Conservation (phyloP, 2,113 vertebrate species). For the Glaucidium brasilianum region DNA sequence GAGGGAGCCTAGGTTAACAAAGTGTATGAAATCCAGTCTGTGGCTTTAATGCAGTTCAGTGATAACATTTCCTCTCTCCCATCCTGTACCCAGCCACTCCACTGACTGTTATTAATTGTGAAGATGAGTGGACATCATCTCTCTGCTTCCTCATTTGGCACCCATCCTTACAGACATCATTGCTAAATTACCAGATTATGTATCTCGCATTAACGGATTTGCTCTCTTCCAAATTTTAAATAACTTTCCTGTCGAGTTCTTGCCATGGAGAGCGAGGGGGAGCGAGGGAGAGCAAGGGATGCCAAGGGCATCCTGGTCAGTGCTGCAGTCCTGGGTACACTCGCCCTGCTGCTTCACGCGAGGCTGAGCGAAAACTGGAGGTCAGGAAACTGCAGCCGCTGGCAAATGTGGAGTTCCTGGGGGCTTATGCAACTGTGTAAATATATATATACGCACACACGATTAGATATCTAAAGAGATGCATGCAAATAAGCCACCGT, state of each 20-base stretch:
- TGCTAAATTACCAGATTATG: conserved; percentile 80
- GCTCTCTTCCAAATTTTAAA: conserved; percentile 80
- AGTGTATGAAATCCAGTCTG: conserved; percentile 68
- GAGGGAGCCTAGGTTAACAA: conserved; percentile 69
- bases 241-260: conserved; percentile 76
- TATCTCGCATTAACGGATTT: conserved; percentile 74
- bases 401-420: neutral
- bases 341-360: conserved; percentile 26
- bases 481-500: neutral
- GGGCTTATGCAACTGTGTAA: neutral
- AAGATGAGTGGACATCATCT: conserved; percentile 78
- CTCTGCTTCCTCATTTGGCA: conserved; percentile 78
- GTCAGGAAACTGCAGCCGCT: neutral
- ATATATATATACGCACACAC: neutral
- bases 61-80: conserved; percentile 76
- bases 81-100: conserved; percentile 69
- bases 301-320: conserved; percentile 67
- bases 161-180: conserved; percentile 72
- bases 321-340: conserved; percentile 45
- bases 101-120: conserved; percentile 74
- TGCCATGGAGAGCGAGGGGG: neutral
- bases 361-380: conserved; percentile 11
- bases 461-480: neutral
- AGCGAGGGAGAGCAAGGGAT: conserved; percentile 24
- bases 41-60: conserved; percentile 69